A percentile compares a stretch with the other conserved stretches of the same genome.
phyloP scores from a whole-genome alignment of 2,113 vertebrate species.

The Egretta garzetta region DNA sequence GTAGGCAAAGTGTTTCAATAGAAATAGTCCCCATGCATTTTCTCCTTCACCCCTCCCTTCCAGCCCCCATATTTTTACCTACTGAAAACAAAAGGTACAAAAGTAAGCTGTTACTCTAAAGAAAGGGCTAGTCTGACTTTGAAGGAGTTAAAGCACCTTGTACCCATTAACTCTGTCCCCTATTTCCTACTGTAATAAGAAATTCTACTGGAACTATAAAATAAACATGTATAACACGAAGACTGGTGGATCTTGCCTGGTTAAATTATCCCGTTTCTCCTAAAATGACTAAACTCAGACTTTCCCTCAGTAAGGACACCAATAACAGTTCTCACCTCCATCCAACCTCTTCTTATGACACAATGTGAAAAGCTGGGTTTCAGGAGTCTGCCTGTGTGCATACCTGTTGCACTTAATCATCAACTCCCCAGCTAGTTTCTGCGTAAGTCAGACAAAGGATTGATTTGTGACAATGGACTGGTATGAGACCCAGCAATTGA shows the following conservation, averaged over 20 bases:
- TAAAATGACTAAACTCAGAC: neutral
- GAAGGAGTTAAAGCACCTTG: neutral
- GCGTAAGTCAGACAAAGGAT: neutral
- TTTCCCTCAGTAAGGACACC: neutral
- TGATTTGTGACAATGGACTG: neutral
- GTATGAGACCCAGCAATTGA: neutral
- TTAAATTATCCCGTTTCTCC: neutral
- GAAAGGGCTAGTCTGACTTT: neutral
- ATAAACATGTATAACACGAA: neutral
- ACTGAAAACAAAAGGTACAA: neutral
- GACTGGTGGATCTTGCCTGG: neutral
- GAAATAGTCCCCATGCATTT: neutral
- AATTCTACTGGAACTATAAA: neutral
- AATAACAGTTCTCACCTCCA: neutral
- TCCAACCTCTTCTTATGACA: neutral
- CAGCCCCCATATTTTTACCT: neutral
- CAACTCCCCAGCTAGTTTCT: neutral
- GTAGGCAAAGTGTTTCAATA: neutral
- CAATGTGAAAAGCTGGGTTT: neutral
- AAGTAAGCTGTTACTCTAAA: neutral
- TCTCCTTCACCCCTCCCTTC: neutral
- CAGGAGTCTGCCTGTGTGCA: neutral
- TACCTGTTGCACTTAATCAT: neutral
- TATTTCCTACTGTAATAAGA: neutral
- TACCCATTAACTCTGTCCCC: neutral